Evolutionary conservation across 1,140 invertebrate species (phyloP), one percentile per base, ranked within the genome.

Genomic region (Aporrectodea caliginosa): DNA sequence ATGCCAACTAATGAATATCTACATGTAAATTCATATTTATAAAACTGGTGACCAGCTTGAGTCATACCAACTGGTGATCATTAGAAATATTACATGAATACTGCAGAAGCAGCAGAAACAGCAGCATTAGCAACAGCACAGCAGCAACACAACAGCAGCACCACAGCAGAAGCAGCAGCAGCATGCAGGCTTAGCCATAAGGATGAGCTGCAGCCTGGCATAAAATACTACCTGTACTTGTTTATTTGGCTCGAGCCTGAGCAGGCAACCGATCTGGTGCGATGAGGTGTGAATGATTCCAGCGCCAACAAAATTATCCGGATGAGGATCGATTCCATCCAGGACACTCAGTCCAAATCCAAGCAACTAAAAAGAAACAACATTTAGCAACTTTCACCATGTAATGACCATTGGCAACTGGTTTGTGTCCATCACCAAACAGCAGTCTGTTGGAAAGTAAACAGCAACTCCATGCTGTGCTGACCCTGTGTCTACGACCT

Each of bases 261-360:
- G 90, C 35, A 99, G 91, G 88, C 95, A 97, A 81, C 98, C 98
- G 82, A 99, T 94, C 91, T 99, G 97, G 86, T 95, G 93, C n/a
- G 92, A 91, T 86, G 93, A 92, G 81, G 97, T 98, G 86, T 99
- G 96, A 73, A 99, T 92, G 83, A 99, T 98, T 80, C 97, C 98
- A 85, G 98, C 98, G 89, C 95, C 97, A 69, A 99, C 98, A 91
- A 97, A 99, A 89, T 99, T 99, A 83, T 99, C 97, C 58, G 96
- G 95, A 90, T 99, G 99, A 6, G 97, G 97, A 91, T 99, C 98
- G 84, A 99, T 98, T 71, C 94, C 93, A 80, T 89, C 86, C 70
- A 92, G 84, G 58, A 98, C 90, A 85, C 97, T 95, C 92, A 98
- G 95, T 68, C 98, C 97, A 90, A 99, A 98, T 58, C 96, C 96